Evolutionary conservation across 2,113 vertebrate species (phyloP).

Genomic region (Mirza zaza): DNA sequence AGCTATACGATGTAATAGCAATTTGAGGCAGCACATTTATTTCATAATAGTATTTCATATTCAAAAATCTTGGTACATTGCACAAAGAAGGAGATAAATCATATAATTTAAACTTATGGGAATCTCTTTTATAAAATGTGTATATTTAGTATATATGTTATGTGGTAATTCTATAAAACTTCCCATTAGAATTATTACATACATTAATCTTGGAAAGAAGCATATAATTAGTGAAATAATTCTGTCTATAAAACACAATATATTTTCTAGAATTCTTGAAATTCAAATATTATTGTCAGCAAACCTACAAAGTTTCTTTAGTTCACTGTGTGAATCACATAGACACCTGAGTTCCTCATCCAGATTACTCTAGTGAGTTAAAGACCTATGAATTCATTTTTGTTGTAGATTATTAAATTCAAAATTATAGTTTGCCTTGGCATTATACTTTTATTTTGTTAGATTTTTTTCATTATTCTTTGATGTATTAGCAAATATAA

Average conservation of each 20-base stretch:
- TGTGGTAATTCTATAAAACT: background rate
- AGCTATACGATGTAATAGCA: background rate
- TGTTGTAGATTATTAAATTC: background rate
- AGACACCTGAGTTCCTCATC: background rate
- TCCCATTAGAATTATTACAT: background rate
- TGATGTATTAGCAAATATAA: background rate
- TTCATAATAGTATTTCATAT: background rate
- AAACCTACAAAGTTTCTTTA: background rate
- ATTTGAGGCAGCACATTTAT: background rate
- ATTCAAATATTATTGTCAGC: background rate
- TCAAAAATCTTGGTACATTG: background rate
- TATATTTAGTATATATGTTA: background rate
- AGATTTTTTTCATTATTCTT: background rate
- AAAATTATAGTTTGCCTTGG: background rate
- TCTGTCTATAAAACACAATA: background rate
- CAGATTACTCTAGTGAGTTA: background rate
- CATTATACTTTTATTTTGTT: background rate
- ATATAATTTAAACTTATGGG: background rate
- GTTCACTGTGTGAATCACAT: background rate
- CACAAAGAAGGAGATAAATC: background rate
- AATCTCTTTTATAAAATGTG: background rate
- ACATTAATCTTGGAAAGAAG: background rate
- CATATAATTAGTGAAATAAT: background rate
- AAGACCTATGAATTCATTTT: background rate
- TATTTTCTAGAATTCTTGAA: background rate